Conservation (phyloP, 2,888 invertebrate species). For the Acrobasis consociella region DNA sequence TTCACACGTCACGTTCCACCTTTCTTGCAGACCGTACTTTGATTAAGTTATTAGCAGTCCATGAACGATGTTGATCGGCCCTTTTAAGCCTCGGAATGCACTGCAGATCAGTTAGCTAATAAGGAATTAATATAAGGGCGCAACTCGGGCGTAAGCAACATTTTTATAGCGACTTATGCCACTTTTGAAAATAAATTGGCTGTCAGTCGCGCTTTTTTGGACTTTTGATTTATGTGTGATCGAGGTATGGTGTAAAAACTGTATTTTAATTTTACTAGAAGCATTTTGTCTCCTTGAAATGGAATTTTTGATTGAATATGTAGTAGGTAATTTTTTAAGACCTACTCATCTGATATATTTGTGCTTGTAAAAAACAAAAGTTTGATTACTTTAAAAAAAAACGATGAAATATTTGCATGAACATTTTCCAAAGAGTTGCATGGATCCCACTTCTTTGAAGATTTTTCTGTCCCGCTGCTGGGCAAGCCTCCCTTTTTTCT, state of each 20-base stretch:
- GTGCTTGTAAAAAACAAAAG: too few species aligned
- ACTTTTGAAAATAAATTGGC: conserved; percentile 21
- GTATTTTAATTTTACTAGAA: not conserved
- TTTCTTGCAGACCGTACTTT: conserved; percentile 33
- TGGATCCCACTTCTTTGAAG: too few species aligned
- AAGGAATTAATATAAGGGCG: conserved; percentile 35
- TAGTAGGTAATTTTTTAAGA: too few species aligned
- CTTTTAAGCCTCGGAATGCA: conserved; percentile 43
- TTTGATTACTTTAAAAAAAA: too few species aligned
- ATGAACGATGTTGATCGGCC: conserved; percentile 33
- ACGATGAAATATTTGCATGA: too few species aligned
- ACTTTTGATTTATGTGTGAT: not conserved
- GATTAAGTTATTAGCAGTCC: conserved; percentile 45
- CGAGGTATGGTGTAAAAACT: not conserved
- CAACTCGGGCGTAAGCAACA: conserved; percentile 21
- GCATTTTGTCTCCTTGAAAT: not conserved
- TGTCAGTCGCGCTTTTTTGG: conserved; percentile 1
- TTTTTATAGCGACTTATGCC: conserved; percentile 23
- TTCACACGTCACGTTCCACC: not conserved
- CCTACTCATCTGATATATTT: too few species aligned
- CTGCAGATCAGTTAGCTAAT: conserved; percentile 40
- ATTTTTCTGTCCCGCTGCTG: too few species aligned
- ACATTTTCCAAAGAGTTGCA: too few species aligned
- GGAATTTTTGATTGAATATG: not conserved
- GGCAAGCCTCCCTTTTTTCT: too few species aligned